Evolutionary conservation across 2,113 vertebrate species (phyloP), one percentile per base, ranked within the genome.

Genomic region (Malurus alboscapulatus): DNA sequence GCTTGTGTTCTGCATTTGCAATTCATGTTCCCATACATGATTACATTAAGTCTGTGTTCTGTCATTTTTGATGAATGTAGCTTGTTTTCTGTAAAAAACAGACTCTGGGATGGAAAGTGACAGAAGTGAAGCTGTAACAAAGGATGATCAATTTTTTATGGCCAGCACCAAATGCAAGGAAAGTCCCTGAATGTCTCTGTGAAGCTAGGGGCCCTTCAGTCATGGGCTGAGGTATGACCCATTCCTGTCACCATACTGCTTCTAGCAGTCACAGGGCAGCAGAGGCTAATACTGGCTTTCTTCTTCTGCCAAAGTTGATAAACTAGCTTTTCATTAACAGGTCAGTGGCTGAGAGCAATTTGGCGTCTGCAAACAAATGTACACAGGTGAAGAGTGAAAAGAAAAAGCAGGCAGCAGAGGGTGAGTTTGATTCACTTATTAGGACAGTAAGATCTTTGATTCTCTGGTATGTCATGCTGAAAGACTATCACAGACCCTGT

Each of bases 1-100:
- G 84, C 91, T 78, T 90, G 91, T 97, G 97, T 84, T 86, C 93
- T 77, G 90, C 98, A 99, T 99, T 99, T 99, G 98, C 98, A 99
- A 99, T 99, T 99, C 99, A 98, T 99, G 99, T 98, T 99, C 98
- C 98, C 97, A 96, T 97, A 98, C 96, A 97, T 98, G 98, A 99
- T 98, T 98, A 99, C 98, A 99, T 99, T 99, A 99, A 98, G 98
- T 98, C 98, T 97, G 97, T 98, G 98, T 98, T 98, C 98, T 99
- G 99, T 99, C 99, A 98, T 98, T 98, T 97, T 97, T 99, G 98
- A 99, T 99, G 98, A 99, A 99, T 99, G 98, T 97, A 93, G 98
- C 97, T 96, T 99, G 98, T 99, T 99, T 99, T 99, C 97, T 88
- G 97, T 98, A 98, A 98, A 97, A 99, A 99, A 98, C 97, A 95